phyloP scores from a whole-genome alignment of 2,888 invertebrate species.

The Cantharis nigra region DNA sequence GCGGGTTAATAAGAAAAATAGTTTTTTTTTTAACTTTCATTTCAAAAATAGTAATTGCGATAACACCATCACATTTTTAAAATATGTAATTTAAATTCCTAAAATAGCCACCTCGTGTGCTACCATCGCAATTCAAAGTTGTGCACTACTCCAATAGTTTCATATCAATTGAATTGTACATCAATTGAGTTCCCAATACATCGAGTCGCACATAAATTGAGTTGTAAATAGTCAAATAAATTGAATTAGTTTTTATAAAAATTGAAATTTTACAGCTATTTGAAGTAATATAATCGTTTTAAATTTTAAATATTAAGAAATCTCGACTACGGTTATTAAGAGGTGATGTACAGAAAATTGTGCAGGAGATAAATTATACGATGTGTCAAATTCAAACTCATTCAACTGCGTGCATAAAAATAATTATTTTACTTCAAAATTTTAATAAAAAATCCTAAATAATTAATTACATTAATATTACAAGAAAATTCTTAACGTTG shows the following conservation, averaged over 20 bases:
- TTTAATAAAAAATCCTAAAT: not conserved
- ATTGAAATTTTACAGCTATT: not conserved
- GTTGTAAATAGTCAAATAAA: too few species aligned
- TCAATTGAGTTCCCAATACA: too few species aligned
- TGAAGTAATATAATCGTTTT: not conserved
- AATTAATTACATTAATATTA: not conserved
- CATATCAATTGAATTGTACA: too few species aligned
- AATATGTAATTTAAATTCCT: too few species aligned
- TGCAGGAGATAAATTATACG: not conserved
- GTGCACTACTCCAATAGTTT: too few species aligned
- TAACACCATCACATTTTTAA: too few species aligned
- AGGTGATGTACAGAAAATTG: not conserved
- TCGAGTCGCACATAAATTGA: too few species aligned
- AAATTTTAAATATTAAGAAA: not conserved
- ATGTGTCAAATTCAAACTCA: not conserved
- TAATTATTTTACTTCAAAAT: not conserved
- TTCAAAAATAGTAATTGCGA: too few species aligned
- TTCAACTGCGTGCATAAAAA: not conserved
- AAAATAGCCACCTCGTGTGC: too few species aligned
- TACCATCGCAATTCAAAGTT: too few species aligned
- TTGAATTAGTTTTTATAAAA: not conserved
- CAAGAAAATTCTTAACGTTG: not conserved
- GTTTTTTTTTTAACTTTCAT: too few species aligned
- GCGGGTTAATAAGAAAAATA: too few species aligned
- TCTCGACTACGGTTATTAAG: not conserved